Evolutionary conservation across 2,797 vertebrate genomes (phyloP), one percentile per base, ranked within the genome.

Genomic region (Arvicola amphibius): DNA sequence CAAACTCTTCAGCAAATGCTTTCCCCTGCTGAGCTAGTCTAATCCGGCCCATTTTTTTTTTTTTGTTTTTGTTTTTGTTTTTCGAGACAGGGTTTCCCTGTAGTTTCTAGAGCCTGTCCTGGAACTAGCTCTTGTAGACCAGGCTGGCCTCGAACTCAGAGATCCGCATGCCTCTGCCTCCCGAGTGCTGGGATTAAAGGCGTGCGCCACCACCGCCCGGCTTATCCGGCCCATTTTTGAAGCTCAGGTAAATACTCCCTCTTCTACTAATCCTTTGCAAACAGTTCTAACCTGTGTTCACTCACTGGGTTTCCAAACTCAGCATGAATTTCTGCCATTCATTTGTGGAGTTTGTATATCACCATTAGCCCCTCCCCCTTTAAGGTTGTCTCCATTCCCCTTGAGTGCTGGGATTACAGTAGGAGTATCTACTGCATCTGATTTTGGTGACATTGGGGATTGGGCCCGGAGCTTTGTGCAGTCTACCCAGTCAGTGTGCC

Each of bases 261-360:
- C 95, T 74, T 65, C 77, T 19, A 78, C 81, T 76, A 90, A 56
- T 87, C 37, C 34, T 96, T 95, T 93, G 84, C 21, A 95, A 91
- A 73, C 65, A 11, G 65, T 56, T 12, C 34, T 89, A 67, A 80
- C 46, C 53, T 4, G 17, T 88, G 63, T 27, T 63, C 37, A 67
- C 51, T 89, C 14, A 63, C 90, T 91, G 23, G 67, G 56, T 59
- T 94, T 96, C 79, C 90, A 91, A 90, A 91, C 51, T 93, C 59
- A 80, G 25, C 40, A 56, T 91, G 80, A 78, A 56, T 88, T 56
- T 95, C 80, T 95, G 3, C 27, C 25, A 46, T 53, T 94, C 53
- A 85, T 19, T 65, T 29, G 2, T 74, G 65, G 84, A 87, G 87
- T 88, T 51, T 73, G 37, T 93, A 29, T 95, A 81, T 94, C 12